Evolutionary conservation across 2,888 invertebrate genomes (phyloP).

Genomic region (Palloptera scutellata): DNA sequence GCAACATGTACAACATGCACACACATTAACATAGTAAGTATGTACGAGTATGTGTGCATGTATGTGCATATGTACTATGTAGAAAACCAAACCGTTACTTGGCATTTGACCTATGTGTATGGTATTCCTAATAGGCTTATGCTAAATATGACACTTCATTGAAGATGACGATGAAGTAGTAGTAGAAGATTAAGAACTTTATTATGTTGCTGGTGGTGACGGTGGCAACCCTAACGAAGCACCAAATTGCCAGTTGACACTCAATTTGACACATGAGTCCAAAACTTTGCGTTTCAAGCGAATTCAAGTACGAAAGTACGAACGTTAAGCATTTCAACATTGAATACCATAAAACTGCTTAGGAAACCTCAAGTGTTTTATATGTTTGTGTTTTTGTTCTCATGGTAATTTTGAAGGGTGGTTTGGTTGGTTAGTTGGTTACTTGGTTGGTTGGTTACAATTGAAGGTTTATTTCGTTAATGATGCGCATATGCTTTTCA

Average conservation of each 20-base stretch:
- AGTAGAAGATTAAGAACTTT: too few relatives aligned
- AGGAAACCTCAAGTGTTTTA: constrained; percentile 7
- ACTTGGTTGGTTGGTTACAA: too few relatives aligned
- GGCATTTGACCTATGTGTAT: constrained; percentile 30
- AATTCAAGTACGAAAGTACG: too few relatives aligned
- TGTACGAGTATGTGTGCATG: constrained; percentile 7
- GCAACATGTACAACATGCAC: neutral
- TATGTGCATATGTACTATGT: neutral
- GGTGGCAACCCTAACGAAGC: constrained; percentile 28
- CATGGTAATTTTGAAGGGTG: too few relatives aligned
- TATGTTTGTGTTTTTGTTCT: too few relatives aligned
- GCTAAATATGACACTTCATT: constrained; percentile 62
- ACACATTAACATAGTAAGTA: neutral
- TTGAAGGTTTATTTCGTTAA: neutral
- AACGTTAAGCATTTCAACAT: too few relatives aligned
- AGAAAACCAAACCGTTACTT: neutral
- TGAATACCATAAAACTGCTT: neutral
- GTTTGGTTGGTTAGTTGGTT: too few relatives aligned
- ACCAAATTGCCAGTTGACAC: constrained; percentile 62
- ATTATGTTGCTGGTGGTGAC: constrained; percentile 25
- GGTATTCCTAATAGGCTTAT: constrained; percentile 60
- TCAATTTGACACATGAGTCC: constrained; percentile 53
- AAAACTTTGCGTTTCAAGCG: neutral
- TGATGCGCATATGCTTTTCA: constrained; percentile 1
- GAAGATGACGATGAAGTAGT: too few relatives aligned